Conservation (phyloP, 2,888 invertebrate species). For the Liposcelis brunnea region DNA sequence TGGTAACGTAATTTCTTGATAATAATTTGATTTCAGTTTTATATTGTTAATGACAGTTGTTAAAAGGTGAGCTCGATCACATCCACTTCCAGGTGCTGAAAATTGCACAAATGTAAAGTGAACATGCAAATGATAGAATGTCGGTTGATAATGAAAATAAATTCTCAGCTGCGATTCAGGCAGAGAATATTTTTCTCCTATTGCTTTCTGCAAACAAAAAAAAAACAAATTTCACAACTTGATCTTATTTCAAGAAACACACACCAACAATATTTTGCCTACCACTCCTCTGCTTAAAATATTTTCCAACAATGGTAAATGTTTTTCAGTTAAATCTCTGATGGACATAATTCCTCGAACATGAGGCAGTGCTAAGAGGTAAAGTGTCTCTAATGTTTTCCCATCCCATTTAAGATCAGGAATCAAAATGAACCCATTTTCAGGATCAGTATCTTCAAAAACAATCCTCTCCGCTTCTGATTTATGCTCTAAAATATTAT, state of each 20-base stretch:
- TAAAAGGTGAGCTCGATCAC: constrained; percentile 74
- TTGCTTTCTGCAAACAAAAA: constrained; percentile 41
- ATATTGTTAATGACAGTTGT: constrained; percentile 82
- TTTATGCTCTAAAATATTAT: constrained; percentile 86
- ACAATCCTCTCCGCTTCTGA: constrained; percentile 77
- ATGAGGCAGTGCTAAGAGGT: constrained; percentile 65
- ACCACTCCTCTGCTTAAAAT: constrained; percentile 59
- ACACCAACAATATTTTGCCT: constrained; percentile 21
- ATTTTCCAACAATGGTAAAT: constrained; percentile 68
- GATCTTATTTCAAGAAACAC: not conserved
- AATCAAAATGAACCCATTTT: constrained; percentile 69
- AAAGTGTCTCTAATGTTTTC: constrained; percentile 51
- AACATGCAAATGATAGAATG: constrained; percentile 91
- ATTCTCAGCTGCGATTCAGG: constrained; percentile 52
- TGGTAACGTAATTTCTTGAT: constrained; percentile 61
- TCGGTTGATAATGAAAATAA: constrained; percentile 90
- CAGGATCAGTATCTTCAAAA: constrained; percentile 59
- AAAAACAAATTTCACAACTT: constrained; percentile 10
- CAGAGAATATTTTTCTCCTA: constrained; percentile 59
- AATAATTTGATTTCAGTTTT: constrained; percentile 64
- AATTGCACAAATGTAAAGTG: constrained; percentile 72
- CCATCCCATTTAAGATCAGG: constrained; percentile 98
- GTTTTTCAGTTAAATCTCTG: constrained; percentile 58
- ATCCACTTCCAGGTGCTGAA: constrained; percentile 64
- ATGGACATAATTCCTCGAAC: constrained; percentile 60